phyloP scores from a whole-genome alignment of 1,140 invertebrate species.

The Calephelis virginiensis region DNA sequence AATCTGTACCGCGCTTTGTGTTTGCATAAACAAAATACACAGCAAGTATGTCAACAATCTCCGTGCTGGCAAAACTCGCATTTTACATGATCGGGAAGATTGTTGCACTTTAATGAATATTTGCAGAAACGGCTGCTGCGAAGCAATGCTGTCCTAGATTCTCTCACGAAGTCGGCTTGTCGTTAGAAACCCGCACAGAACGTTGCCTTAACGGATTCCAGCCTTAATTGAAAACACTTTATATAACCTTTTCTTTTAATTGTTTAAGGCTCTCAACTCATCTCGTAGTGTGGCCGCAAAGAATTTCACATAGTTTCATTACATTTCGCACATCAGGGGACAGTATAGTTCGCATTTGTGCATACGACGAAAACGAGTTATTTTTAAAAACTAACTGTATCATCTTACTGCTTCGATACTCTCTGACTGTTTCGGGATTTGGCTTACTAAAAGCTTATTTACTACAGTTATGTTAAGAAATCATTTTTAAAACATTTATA shows the following conservation, averaged over 20 bases:
- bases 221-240: slow-evolving; percentile 70
- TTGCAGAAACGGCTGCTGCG: slow-evolving; percentile 41
- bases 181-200: slow-evolving; percentile 46
- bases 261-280: slow-evolving; percentile 49
- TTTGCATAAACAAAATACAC: not conserved
- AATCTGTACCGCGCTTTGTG: not conserved
- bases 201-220: slow-evolving; percentile 57
- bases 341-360: not conserved
- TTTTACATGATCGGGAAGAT: slow-evolving; percentile 44
- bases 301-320: slow-evolving; percentile 31
- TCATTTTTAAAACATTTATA: too few species aligned
- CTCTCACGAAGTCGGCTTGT: slow-evolving; percentile 47
- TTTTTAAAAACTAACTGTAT: too few species aligned
- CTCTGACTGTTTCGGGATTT: too few species aligned
- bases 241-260: slow-evolving; percentile 66
- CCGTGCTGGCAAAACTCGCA: slow-evolving; percentile 10
- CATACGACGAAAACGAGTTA: too few species aligned
- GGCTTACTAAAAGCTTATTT: too few species aligned
- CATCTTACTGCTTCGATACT: too few species aligned
- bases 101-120: slow-evolving; percentile 57
- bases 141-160: slow-evolving; percentile 51
- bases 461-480: too few species aligned
- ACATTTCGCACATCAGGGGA: slow-evolving; percentile 24
- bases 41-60: not conserved
- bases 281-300: slow-evolving; percentile 26